Conservation (phyloP, 1,140 invertebrate genomes). For the Dendroctonus ponderosae region DNA sequence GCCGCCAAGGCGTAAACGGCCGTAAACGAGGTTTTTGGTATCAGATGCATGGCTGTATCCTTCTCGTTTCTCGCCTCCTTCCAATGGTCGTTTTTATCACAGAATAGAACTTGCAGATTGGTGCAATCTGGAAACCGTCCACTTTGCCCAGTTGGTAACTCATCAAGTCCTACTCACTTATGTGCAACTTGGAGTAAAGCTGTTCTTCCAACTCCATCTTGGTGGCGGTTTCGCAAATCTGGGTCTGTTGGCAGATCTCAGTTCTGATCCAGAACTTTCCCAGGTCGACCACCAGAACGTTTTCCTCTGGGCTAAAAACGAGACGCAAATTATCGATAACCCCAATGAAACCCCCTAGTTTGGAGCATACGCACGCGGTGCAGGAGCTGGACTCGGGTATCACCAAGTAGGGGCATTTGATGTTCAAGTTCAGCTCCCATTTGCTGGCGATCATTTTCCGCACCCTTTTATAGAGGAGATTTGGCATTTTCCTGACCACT, state of each 20-base stretch:
- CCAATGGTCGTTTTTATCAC: slow-evolving; percentile 71
- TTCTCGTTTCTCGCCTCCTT: slow-evolving; percentile 65
- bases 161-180: slow-evolving; percentile 43
- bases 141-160: background rate
- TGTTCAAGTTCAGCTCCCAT: slow-evolving; percentile 71
- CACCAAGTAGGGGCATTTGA: slow-evolving; percentile 77
- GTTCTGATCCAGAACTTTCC: slow-evolving; percentile 70
- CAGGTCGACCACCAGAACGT: slow-evolving; percentile 71
- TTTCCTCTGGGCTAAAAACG: slow-evolving; percentile 55
- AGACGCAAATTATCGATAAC: background rate
- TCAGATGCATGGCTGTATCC: slow-evolving; percentile 73
- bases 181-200: slow-evolving; percentile 74
- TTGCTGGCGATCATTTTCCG: slow-evolving; percentile 54
- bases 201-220: slow-evolving; percentile 81
- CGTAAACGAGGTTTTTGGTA: slow-evolving; percentile 60
- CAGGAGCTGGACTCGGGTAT: slow-evolving; percentile 75
- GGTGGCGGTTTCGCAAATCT: slow-evolving; percentile 72
- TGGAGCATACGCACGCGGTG: slow-evolving; percentile 62
- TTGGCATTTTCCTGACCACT: slow-evolving; percentile 53
- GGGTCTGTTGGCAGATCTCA: slow-evolving; percentile 69
- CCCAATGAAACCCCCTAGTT: background rate
- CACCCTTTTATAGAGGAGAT: slow-evolving; percentile 39
- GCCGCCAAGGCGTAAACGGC: slow-evolving; percentile 42
- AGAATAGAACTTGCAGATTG: slow-evolving; percentile 66
- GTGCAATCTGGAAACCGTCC: slow-evolving; percentile 54